phyloP scores from a whole-genome alignment of 2,797 vertebrate species.

The Choloepus didactylus region DNA sequence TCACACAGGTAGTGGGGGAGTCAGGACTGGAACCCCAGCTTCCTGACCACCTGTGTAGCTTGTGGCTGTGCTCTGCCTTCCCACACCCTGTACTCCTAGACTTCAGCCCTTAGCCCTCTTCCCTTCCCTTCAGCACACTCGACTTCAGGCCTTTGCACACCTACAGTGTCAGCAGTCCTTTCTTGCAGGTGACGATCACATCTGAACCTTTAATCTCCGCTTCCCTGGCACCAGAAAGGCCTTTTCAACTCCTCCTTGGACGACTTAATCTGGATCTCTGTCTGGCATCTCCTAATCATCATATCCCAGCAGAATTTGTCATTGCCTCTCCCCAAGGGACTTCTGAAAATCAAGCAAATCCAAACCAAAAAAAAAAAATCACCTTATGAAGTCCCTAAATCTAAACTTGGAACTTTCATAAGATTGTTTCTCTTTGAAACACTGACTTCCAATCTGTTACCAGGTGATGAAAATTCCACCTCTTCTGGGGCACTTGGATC shows the following conservation, averaged over 20 bases:
- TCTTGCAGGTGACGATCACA: not conserved
- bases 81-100: rapidly evolving
- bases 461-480: not conserved
- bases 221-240: not conserved
- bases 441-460: not conserved
- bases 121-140: not conserved
- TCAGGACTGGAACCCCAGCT: not conserved
- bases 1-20: no score
- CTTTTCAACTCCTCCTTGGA: not conserved
- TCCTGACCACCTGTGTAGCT: not conserved
- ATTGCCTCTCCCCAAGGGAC: no score
- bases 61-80: not conserved
- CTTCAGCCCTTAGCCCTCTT: not conserved
- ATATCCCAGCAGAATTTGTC: no score
- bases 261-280: not conserved
- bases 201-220: not conserved
- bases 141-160: rapidly evolving
- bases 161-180: not conserved
- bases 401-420: not conserved
- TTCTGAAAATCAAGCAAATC: not conserved
- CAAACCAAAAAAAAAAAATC: not conserved
- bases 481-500: not conserved
- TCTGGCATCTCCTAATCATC: not conserved
- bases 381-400: not conserved
- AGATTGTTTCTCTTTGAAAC: not conserved